A percentile compares a stretch with the other conserved stretches of the same genome.
Evolutionary conservation across 30 jellyfish, hydroid and myxozoan genomes (phyloP).

Genomic region (Chrysaora quinquecirrha): DNA sequence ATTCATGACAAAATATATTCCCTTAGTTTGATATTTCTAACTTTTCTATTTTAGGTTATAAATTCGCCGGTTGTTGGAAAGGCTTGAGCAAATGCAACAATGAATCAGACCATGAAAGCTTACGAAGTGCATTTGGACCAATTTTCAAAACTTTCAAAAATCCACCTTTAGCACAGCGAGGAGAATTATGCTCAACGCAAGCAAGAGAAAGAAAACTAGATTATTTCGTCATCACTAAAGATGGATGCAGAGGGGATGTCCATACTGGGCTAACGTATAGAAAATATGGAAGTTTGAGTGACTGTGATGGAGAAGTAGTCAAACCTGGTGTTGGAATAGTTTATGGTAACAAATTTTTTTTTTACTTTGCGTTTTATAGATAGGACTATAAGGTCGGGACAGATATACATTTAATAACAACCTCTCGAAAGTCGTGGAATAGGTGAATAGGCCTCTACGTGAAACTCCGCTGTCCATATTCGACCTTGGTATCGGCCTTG

Average conservation of each 20-base stretch:
- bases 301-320: not conserved
- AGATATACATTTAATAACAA: not conserved
- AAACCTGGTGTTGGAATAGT: not conserved
- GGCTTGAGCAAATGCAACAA: not conserved
- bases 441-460: too few relatives aligned
- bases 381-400: not conserved
- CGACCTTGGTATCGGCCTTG: too few relatives aligned
- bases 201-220: conserved; percentile 38
- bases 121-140: conserved; percentile 46
- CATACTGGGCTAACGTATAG: conserved; percentile 50
- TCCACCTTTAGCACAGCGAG: not conserved
- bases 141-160: conserved; percentile 4
- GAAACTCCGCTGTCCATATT: too few relatives aligned
- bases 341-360: not conserved
- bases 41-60: conserved; percentile 14
- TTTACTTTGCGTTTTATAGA: not conserved
- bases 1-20: too few relatives aligned
- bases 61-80: conserved; percentile 58
- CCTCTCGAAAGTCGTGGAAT: too few relatives aligned
- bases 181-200: conserved; percentile 12
- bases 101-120: not conserved
- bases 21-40: too few relatives aligned
- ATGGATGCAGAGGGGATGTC: conserved; percentile 58
- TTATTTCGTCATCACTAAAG: conserved; percentile 8
- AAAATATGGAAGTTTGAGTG: conserved; percentile 32